Evolutionary conservation across 2,797 vertebrate genomes (phyloP), one percentile per base, ranked within the genome.

Genomic region (Epinephelus awoara): DNA sequence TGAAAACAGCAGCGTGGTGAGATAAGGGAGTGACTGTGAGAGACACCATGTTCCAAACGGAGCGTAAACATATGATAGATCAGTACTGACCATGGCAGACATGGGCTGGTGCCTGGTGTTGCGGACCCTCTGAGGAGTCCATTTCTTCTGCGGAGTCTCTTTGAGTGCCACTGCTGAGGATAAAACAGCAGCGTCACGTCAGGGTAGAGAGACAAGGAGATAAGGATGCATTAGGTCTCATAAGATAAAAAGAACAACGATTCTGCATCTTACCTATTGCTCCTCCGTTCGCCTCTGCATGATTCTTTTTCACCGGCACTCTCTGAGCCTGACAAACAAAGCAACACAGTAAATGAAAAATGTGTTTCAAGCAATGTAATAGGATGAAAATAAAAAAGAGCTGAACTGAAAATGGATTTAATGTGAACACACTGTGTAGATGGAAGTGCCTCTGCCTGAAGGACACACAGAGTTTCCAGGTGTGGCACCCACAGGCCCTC

Each of bases 111-210:
- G 85, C 57, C 90, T 92, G 68, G 89, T 89, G 85, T 81, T 58
- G 5, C 72, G 84, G 56, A 95, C 91, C 68, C 94, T 90, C 59
- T 90, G 94, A n/a, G 93, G 93, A 15, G 92, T 94, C 92, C 89
- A 91, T 77, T 83, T 92, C 52, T 62, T 69, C 40, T 44, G 57
- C 0, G 92, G 87, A 6, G 91, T 91, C 46, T 86, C 89, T 87
- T 75, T 85, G 57, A 73, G 29, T 3, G 65, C 58, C 47, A 58
- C 46, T 58, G 66, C 64, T 25, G 61, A 75, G 61, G 42, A 80
- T n/a, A 52, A 85, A 85, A 66, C 18, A 83, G 44, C 19, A 0
- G 21, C 2, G 34, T 75, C 58, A 65, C 10, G 29, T 72, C 25
- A 63, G 61, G 27, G 49, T 63, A 44, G 59, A 75, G 77, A 6